Percentiles rank a stretch among this genome's conserved stretches.
These are phyloP conservation scores for Octopus bimaculoides DNA, from an alignment of 1,140 invertebrate species.

Conservation along the genomic window DNA sequence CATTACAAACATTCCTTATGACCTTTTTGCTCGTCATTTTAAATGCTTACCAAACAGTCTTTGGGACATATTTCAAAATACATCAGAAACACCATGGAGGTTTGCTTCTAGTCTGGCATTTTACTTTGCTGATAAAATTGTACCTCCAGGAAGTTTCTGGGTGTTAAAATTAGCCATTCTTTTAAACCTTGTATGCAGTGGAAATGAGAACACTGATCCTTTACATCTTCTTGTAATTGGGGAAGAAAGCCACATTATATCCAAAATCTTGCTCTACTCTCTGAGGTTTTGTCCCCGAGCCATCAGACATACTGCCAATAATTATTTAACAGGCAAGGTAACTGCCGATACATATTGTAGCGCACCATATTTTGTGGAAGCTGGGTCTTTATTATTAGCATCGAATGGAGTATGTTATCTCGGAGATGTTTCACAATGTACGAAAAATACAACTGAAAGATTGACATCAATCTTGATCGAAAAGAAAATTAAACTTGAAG, in stretches of 20 bases:
- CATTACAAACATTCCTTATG: background rate
- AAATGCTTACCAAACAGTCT: background rate
- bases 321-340: background rate
- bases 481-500: background rate
- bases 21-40: background rate
- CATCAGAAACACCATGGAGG: background rate
- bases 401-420: background rate
- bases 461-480: background rate
- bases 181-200: background rate
- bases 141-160: conserved; percentile 1
- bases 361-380: background rate
- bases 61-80: background rate
- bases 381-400: background rate
- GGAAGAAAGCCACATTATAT: background rate
- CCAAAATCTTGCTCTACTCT: background rate
- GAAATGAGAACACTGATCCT: background rate
- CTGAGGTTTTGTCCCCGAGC: background rate
- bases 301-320: background rate
- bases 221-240: conserved; percentile 1
- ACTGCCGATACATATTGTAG: background rate
- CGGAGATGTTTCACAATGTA: background rate
- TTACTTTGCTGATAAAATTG: background rate
- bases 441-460: background rate
- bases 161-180: background rate
- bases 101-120: background rate